Evolutionary conservation across 1,140 invertebrate genomes (phyloP).

Genomic region (Luehdorfia chinensis): DNA sequence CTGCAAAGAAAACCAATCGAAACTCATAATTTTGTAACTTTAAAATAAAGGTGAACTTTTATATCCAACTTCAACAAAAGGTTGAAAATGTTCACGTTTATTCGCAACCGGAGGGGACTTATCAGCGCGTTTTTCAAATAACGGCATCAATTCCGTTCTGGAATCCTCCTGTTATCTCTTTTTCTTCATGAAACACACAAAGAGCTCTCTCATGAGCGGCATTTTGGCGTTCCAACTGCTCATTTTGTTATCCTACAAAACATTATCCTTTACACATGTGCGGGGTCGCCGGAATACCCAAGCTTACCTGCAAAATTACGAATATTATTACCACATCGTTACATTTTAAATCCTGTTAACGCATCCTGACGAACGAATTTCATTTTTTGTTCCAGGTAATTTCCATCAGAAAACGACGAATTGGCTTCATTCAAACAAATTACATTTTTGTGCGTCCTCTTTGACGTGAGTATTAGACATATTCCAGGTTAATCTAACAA

Average conservation of each 20-base stretch:
- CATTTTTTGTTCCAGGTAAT: conserved; percentile 14
- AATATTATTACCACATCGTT: conserved; percentile 28
- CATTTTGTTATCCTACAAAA: conserved; percentile 28
- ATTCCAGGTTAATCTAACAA: conserved; percentile 1
- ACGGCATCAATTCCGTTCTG: conserved; percentile 40
- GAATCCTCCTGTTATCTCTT: conserved; percentile 45
- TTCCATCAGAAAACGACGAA: conserved; percentile 8
- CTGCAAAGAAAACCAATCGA: background rate
- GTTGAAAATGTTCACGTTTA: conserved; percentile 39
- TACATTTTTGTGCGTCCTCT: conserved; percentile 6
- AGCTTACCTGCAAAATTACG: conserved; percentile 2
- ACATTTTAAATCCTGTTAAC: conserved; percentile 37
- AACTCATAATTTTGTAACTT: background rate
- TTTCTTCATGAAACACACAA: conserved; percentile 40
- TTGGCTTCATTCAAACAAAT: conserved; percentile 9
- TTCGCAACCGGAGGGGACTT: conserved; percentile 42
- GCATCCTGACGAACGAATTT: conserved; percentile 19
- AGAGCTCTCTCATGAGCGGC: conserved; percentile 25
- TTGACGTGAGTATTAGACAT: conserved; percentile 11
- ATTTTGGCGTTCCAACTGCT: conserved; percentile 27
- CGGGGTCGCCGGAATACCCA: background rate
- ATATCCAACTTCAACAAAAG: conserved; percentile 33
- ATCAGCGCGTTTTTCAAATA: conserved; percentile 50
- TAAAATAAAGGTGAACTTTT: conserved; percentile 38
- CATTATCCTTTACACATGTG: conserved; percentile 8